Percentiles rank a stretch among this genome's conserved stretches.
Evolutionary conservation across 2,797 vertebrate species (phyloP).

Genomic region (Coranthus polyacanthus): DNA sequence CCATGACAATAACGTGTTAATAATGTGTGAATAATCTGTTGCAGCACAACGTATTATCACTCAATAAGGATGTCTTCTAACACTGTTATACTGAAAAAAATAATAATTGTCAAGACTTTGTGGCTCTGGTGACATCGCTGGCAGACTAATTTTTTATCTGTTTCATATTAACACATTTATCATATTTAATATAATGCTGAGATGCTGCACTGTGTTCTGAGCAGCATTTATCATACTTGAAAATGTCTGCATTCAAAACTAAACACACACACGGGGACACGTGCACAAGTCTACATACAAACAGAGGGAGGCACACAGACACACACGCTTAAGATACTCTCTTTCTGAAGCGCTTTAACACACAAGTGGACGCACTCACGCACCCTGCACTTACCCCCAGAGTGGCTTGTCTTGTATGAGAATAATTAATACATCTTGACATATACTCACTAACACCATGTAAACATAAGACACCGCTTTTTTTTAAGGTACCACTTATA

Average conservation of each 20-base stretch:
- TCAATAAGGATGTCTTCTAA: slow-evolving; percentile 19
- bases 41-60: neutral
- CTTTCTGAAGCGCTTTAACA: neutral
- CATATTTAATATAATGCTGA: slow-evolving; percentile 48
- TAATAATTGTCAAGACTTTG: slow-evolving; percentile 1
- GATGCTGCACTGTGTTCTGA: slow-evolving; percentile 14
- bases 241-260: slow-evolving; percentile 20
- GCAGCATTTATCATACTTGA: slow-evolving; percentile 65
- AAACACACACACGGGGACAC: no score
- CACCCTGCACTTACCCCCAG: slow-evolving; percentile 31
- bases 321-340: slow-evolving; percentile 7
- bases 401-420: slow-evolving; percentile 56
- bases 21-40: no score
- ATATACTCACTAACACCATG: slow-evolving; percentile 40
- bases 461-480: slow-evolving; percentile 44
- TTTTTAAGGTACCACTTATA: slow-evolving; percentile 50
- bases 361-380: slow-evolving; percentile 2
- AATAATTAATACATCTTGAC: slow-evolving; percentile 69
- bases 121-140: slow-evolving; percentile 15
- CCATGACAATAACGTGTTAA: neutral
- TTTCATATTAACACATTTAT: slow-evolving; percentile 65
- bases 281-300: slow-evolving; percentile 1
- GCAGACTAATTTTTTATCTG: slow-evolving; percentile 18
- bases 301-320: slow-evolving; percentile 8
- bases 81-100: neutral